Percentiles rank a stretch among this genome's conserved stretches.
phyloP scores from a whole-genome alignment of 2,113 vertebrate species.

The Gila orcuttii region DNA sequence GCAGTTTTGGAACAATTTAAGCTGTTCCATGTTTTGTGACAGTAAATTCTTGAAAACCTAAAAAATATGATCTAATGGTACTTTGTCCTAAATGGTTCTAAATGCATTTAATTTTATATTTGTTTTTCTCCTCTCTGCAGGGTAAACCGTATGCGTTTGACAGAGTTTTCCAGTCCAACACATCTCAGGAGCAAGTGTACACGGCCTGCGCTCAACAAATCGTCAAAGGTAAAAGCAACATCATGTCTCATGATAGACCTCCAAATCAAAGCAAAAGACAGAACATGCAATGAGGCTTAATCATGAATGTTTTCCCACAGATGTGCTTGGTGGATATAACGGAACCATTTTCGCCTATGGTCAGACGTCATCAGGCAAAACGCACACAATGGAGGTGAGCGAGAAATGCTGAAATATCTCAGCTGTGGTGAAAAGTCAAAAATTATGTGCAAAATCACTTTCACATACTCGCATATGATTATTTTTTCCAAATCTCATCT shows the following conservation, averaged over 20 bases:
- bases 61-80: neutral
- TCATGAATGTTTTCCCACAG: conserved; percentile 65
- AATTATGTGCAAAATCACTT: neutral
- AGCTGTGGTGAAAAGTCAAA: neutral
- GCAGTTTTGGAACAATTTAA: neutral
- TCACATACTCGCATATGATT: neutral
- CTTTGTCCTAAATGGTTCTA: neutral
- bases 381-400: conserved; percentile 97
- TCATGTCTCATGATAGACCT: neutral
- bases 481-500: neutral
- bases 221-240: conserved; percentile 87
- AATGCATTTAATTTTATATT: neutral
- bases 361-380: conserved; percentile 97
- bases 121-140: conserved; percentile 66
- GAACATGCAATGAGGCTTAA: neutral
- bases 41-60: neutral
- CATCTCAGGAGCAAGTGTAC: conserved; percentile 96
- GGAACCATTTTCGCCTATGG: conserved; percentile 99
- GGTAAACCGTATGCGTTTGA: conserved; percentile 93
- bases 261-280: neutral
- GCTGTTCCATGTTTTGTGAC: neutral
- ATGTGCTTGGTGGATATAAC: conserved; percentile 97
- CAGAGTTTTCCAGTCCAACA: conserved; percentile 90
- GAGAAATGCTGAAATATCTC: neutral
- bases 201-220: conserved; percentile 97